Conservation (phyloP, 2,797 vertebrate genomes). For the Alcedo atthis region DNA sequence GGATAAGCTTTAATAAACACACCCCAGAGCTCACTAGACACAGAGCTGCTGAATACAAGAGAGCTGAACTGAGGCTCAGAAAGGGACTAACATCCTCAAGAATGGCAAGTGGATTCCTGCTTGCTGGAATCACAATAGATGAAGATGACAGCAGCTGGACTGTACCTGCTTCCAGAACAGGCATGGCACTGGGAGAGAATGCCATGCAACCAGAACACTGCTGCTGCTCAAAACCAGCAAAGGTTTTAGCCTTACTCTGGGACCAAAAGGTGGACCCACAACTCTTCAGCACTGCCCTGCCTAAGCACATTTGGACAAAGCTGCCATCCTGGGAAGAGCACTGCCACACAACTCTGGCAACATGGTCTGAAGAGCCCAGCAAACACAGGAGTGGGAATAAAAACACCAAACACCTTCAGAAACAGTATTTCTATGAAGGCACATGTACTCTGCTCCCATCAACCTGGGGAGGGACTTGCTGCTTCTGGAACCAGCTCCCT, state of each 20-base stretch:
- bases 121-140: background rate
- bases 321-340: background rate
- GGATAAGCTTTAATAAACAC: background rate
- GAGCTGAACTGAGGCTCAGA: background rate
- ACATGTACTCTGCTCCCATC: fast-evolving
- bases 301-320: background rate
- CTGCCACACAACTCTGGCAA: background rate
- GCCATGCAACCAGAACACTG: fast-evolving
- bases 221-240: background rate
- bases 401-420: background rate
- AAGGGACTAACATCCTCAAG: background rate
- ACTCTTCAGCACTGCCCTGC: no score
- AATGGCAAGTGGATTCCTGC: background rate
- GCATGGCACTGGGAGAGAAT: fast-evolving
- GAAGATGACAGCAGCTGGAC: background rate
- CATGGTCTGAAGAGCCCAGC: fast-evolving
- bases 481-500: background rate
- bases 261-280: background rate
- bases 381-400: background rate
- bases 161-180: background rate
- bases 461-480: background rate
- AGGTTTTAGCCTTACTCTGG: background rate
- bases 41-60: background rate
- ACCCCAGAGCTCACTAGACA: background rate
- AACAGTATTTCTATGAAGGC: background rate